These are phyloP conservation scores for Artemia sinica DNA, from an alignment of 2,888 invertebrate species.

Conservation along the genomic window DNA sequence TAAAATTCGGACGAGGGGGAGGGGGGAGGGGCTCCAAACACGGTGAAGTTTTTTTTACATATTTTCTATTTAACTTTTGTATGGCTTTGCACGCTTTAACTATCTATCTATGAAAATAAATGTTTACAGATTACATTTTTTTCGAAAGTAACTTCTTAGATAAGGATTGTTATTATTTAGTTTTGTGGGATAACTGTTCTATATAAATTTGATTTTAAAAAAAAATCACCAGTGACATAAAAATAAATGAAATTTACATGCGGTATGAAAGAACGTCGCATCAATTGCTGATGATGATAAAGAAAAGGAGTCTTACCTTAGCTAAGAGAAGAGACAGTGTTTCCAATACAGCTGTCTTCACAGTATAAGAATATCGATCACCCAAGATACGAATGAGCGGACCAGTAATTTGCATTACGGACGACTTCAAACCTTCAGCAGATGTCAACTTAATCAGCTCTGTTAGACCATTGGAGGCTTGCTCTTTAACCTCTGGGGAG, in stretches of 20 bases:
- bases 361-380: conserved; percentile 77
- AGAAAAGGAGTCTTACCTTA: conserved; percentile 43
- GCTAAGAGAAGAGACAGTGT: conserved; percentile 75
- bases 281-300: not conserved
- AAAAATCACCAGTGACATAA: not conserved
- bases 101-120: too few relatives aligned
- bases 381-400: conserved; percentile 93
- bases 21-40: too few relatives aligned
- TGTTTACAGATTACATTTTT: too few relatives aligned
- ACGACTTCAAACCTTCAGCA: conserved; percentile 72
- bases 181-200: too few relatives aligned
- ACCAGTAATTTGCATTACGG: conserved; percentile 91
- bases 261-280: not conserved
- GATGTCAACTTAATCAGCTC: conserved; percentile 66
- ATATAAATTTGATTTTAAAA: conserved; percentile 15
- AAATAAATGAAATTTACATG: not conserved
- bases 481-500: conserved; percentile 83
- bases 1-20: too few relatives aligned
- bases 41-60: too few relatives aligned
- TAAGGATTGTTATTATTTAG: too few relatives aligned
- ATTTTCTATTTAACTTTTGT: too few relatives aligned
- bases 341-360: conserved; percentile 88
- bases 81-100: too few relatives aligned
- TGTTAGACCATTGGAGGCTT: conserved; percentile 75
- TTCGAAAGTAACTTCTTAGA: too few relatives aligned